Evolutionary conservation across 2,888 invertebrate genomes (phyloP).

Genomic region (Sarcophaga variegata): DNA sequence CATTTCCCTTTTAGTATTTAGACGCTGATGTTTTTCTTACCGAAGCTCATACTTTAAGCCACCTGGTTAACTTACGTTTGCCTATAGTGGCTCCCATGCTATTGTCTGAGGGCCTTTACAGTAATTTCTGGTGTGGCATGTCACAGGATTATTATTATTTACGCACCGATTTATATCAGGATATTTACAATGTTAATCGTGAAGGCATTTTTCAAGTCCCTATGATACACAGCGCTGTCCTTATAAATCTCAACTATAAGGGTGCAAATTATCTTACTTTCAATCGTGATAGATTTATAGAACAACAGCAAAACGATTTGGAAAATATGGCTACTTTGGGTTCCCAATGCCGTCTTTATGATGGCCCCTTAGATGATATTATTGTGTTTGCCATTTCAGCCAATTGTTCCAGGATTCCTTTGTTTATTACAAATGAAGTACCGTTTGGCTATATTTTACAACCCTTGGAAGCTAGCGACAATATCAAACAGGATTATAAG

Average conservation of each 20-base stretch:
- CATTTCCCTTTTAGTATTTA: slow-evolving; percentile 84
- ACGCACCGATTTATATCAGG: slow-evolving; percentile 92
- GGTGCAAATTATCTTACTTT: slow-evolving; percentile 88
- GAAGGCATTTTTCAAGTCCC: slow-evolving; percentile 92
- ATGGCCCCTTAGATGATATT: slow-evolving; percentile 94
- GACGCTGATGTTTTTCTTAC: slow-evolving; percentile 93
- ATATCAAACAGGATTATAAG: slow-evolving; percentile 85
- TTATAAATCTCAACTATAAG: slow-evolving; percentile 87
- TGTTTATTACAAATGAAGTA: slow-evolving; percentile 91
- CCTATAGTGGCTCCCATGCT: slow-evolving; percentile 93
- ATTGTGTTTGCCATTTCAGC: slow-evolving; percentile 95
- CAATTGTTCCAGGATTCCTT: slow-evolving; percentile 85
- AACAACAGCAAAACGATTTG: slow-evolving; percentile 73
- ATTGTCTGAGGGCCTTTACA: slow-evolving; percentile 92
- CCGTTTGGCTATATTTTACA: slow-evolving; percentile 91
- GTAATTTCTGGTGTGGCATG: slow-evolving; percentile 99
- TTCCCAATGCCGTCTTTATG: slow-evolving; percentile 83
- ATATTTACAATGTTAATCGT: slow-evolving; percentile 87
- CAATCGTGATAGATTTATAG: slow-evolving; percentile 78
- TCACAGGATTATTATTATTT: slow-evolving; percentile 91
- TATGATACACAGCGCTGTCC: slow-evolving; percentile 94
- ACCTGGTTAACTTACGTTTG: slow-evolving; percentile 85
- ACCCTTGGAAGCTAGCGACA: slow-evolving; percentile 89
- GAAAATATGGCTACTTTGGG: slow-evolving; percentile 66
- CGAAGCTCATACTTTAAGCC: slow-evolving; percentile 85